These are phyloP conservation scores for Zygogramma bicolorata DNA, from an alignment of 2,888 invertebrate species.

Conservation along the genomic window DNA sequence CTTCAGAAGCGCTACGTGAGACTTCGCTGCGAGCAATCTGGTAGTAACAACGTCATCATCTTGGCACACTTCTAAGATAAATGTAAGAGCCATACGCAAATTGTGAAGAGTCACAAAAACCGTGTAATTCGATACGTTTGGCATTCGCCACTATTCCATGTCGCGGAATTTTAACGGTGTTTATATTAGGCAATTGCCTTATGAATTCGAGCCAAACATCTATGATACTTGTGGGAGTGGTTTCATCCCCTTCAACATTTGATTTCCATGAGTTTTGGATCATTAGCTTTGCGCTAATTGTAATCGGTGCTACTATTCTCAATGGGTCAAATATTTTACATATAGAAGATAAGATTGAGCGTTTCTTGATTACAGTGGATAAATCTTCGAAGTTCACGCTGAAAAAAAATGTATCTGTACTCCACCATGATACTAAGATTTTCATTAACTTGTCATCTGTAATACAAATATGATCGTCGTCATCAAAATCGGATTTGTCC, in stretches of 20 bases:
- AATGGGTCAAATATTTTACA: conserved; percentile 14
- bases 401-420: not conserved
- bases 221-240: too few relatives aligned
- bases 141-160: conserved; percentile 17
- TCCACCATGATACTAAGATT: not conserved
- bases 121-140: conserved; percentile 39
- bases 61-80: conserved; percentile 31
- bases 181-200: not conserved
- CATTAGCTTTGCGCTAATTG: not conserved
- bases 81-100: conserved; percentile 32
- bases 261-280: not conserved
- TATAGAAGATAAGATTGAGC: not conserved
- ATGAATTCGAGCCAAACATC: not conserved
- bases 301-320: not conserved
- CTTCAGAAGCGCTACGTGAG: conserved; percentile 34
- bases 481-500: not conserved
- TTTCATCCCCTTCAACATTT: not conserved
- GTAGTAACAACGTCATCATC: conserved; percentile 1
- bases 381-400: not conserved
- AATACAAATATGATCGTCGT: not conserved
- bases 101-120: conserved; percentile 41
- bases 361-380: not conserved
- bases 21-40: conserved; percentile 36
- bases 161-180: conserved; percentile 26
- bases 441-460: not conserved